A percentile compares a stretch with the other conserved stretches of the same genome.
Conservation (phyloP, 2,113 vertebrate species). For the Chauna torquata region DNA sequence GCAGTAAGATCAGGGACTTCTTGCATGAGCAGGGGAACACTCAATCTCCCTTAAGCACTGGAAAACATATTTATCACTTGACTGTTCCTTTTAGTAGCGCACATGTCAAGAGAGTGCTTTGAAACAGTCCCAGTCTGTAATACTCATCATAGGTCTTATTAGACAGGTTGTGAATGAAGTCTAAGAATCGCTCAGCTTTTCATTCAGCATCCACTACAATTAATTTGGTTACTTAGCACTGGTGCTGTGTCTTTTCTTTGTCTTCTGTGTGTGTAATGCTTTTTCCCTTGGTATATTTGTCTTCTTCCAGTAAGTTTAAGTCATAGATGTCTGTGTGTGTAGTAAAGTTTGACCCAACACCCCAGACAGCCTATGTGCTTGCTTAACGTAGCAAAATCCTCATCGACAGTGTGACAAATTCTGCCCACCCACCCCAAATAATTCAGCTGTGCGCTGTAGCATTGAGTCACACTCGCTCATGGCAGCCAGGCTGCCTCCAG, state of each 20-base stretch:
- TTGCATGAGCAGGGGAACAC: neutral
- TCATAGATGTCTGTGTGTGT: neutral
- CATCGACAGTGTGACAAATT: neutral
- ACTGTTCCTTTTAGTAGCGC: neutral
- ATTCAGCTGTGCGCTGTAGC: neutral
- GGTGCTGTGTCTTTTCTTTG: neutral
- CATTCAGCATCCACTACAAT: neutral
- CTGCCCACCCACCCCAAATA: neutral
- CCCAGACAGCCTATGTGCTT: neutral
- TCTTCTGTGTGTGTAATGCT: neutral
- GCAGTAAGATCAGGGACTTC: neutral
- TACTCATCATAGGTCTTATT: neutral
- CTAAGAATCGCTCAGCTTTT: neutral
- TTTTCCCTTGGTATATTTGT: neutral
- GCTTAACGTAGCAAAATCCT: neutral
- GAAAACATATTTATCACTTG: constrained; percentile 32
- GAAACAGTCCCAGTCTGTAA: neutral
- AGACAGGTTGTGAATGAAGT: neutral
- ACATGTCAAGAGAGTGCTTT: neutral
- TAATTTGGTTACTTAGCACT: neutral
- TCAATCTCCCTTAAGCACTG: neutral
- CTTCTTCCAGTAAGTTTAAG: neutral
- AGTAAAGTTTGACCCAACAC: neutral
- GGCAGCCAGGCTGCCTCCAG: constrained; percentile 8
- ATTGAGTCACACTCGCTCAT: constrained; percentile 8